phyloP scores from a whole-genome alignment of 2,888 invertebrate species.

The Rhagium mordax region DNA sequence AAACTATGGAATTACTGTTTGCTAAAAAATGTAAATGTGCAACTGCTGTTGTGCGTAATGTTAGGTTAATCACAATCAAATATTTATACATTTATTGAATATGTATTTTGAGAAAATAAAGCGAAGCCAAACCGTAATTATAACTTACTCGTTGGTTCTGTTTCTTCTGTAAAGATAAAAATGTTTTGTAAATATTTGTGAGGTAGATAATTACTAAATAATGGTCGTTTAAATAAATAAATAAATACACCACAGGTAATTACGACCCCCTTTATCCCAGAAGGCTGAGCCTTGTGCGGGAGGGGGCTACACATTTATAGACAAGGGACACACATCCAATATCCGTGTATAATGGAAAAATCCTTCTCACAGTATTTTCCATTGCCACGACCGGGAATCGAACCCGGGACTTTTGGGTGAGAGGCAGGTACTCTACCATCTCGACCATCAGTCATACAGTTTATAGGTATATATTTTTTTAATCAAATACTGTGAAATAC shows the following conservation, averaged over 20 bases:
- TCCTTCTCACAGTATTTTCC: too few relatives aligned
- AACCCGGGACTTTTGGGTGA: too few relatives aligned
- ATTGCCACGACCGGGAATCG: too few relatives aligned
- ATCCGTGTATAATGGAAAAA: too few relatives aligned
- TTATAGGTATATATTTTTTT: too few relatives aligned
- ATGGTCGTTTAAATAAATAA: neutral
- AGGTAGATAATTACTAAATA: neutral
- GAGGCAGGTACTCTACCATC: too few relatives aligned
- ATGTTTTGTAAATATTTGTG: conserved; percentile 19
- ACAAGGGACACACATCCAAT: too few relatives aligned
- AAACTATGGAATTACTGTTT: neutral
- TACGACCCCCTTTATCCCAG: too few relatives aligned
- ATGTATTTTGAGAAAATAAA: conserved; percentile 32
- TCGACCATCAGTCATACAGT: too few relatives aligned
- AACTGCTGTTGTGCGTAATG: neutral
- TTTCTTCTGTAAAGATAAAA: conserved; percentile 64
- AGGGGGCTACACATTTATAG: too few relatives aligned
- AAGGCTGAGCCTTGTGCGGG: too few relatives aligned
- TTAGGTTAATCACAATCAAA: neutral
- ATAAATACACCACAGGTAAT: too few relatives aligned
- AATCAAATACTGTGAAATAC: conserved; percentile 60
- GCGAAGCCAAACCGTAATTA: conserved; percentile 33
- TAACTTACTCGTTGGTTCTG: conserved; percentile 67
- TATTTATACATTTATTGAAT: neutral
- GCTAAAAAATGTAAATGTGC: neutral